Conservation (phyloP, 2,797 vertebrate genomes). For the Tokudaia muenninki region DNA sequence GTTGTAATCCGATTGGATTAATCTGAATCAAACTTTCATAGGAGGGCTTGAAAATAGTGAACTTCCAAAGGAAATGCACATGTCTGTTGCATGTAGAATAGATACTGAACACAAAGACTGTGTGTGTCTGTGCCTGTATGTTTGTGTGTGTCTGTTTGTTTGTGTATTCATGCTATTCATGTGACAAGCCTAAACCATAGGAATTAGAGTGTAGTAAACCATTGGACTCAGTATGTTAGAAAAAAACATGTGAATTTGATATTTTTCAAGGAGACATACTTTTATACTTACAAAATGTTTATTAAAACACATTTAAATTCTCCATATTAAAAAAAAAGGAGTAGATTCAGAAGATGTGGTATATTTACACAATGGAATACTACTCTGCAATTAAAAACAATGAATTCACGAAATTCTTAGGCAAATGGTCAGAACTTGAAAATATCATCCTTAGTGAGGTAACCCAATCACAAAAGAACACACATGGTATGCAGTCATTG, state of each 20-base stretch:
- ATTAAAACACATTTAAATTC: neutral
- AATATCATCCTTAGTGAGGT: no score
- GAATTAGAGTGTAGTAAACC: neutral
- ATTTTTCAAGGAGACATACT: neutral
- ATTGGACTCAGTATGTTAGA: neutral
- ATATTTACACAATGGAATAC: no score
- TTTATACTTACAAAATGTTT: neutral
- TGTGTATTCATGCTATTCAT: neutral
- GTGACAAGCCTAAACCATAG: neutral
- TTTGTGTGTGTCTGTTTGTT: no score
- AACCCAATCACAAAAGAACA: no score
- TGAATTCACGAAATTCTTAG: no score
- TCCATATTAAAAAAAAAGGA: no score
- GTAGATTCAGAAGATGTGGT: no score
- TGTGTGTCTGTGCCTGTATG: no score
- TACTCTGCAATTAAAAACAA: no score
- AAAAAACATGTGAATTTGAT: neutral
- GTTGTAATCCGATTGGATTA: neutral
- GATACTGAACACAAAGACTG: neutral
- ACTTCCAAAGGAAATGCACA: slow-evolving; percentile 3
- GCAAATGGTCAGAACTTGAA: no score
- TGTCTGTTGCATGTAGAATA: neutral
- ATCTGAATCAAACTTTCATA: neutral
- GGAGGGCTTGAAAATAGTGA: neutral
- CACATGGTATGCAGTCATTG: no score